Base-by-base conservation (phyloP, 2,888 invertebrate species). In the Eupelmus urozonus region DNA sequence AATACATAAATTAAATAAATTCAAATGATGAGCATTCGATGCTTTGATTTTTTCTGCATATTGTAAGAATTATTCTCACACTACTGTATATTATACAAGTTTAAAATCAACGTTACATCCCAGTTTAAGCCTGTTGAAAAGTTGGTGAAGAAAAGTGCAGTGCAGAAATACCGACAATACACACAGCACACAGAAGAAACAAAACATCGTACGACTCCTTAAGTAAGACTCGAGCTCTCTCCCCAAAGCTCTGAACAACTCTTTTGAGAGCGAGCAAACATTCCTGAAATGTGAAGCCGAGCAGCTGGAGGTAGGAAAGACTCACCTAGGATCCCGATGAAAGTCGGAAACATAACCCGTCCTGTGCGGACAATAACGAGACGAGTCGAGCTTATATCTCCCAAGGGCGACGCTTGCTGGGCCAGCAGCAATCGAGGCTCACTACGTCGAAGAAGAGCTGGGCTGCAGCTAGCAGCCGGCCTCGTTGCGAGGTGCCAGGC, bases 241-340 rank as follows among this genome's bases (percentile, higher is more conserved):
- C n/a, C 3, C 9, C 1, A 34, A n/a, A 66, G 49, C n/a, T 25
- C 13, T 13, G 20, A 25, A 66, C n/a, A 51, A 25, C 49, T 9
- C 65, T 49, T 49, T n/a, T 29, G 5, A 20, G 59, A 59, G 9
- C n/a, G 16, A 60, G 25, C 42, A 63, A 27, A 16, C 45, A 45
- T 34, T n/a, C n/a, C n/a, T 34, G 13, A 45, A 4, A 13, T 45
- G 4, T 45, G n/a, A n/a, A n/a, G n/a, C n/a, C n/a, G n/a, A n/a
- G n/a, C n/a, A n/a, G n/a, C n/a, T n/a, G n/a, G n/a, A n/a, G n/a
- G n/a, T 34, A 34, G 34, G 34, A 34, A 34, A 5, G 18, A 63
- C 73, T 92, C 91, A 94, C 93, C 92, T 93, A 93, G 91, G 91
- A 93, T 93, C 90, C 93, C 93, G 91, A 93, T 94, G 92, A 92